These are phyloP conservation scores for Gymnoscopelus braueri DNA, from an alignment of 2,797 vertebrate genomes.

Conservation along the genomic window DNA sequence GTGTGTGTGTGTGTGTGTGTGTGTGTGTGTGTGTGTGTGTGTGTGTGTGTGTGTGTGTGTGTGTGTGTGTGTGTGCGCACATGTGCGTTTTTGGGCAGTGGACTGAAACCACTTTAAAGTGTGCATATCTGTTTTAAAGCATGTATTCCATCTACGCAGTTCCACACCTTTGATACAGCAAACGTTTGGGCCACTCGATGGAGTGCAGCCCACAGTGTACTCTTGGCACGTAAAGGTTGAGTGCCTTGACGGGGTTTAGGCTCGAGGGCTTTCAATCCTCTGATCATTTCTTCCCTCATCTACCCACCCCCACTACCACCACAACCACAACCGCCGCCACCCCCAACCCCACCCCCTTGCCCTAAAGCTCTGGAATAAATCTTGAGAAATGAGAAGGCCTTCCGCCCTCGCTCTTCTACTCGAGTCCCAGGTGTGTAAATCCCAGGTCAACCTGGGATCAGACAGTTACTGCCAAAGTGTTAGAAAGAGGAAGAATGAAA, in stretches of 20 bases:
- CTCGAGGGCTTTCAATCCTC: constrained; percentile 68
- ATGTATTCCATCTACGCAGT: constrained; percentile 49
- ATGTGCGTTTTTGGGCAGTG: constrained; percentile 18
- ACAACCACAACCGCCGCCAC: constrained; percentile 8
- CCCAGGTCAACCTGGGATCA: constrained; percentile 76
- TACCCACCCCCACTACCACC: constrained; percentile 6
- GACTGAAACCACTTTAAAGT: constrained; percentile 26
- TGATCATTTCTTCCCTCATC: constrained; percentile 50
- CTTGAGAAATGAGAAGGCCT: constrained; percentile 85
- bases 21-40: constrained; percentile 27
- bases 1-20: constrained; percentile 16
- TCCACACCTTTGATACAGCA: constrained; percentile 59
- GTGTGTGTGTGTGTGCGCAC: constrained; percentile 3
- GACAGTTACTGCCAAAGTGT: constrained; percentile 53
- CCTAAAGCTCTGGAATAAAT: constrained; percentile 75
- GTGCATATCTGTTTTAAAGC: constrained; percentile 47
- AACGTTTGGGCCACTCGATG: constrained; percentile 39
- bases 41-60: constrained; percentile 32
- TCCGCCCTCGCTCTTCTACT: constrained; percentile 55
- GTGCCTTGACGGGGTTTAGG: constrained; percentile 47
- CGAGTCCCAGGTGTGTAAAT: constrained; percentile 77
- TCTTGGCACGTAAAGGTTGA: constrained; percentile 56
- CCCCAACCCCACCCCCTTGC: constrained; percentile 14
- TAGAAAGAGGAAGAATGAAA: constrained; percentile 56
- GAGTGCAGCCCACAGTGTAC: constrained; percentile 43